Base-by-base conservation (phyloP, 2,113 vertebrate genomes). In the Theropithecus gelada region DNA sequence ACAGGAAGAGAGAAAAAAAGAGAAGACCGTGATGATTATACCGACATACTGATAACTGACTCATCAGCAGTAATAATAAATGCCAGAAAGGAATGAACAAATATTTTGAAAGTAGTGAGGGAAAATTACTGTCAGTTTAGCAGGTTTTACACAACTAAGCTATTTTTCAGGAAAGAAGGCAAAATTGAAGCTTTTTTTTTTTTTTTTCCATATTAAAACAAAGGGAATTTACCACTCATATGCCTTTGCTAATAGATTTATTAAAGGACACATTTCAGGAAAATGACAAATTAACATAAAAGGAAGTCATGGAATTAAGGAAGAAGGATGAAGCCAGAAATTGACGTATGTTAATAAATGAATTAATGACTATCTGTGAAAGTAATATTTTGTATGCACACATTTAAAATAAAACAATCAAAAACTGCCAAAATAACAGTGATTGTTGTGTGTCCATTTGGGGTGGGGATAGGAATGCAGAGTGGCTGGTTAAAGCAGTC, bases 181-280 rank as follows among this genome's bases (percentile, higher is more conserved):
- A 95, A 96, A 97, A 90, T n/a, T 48, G 9, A 86, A 90, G 48
- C 7, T 32, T 70, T 95, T 82, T 95, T 82, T 32, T 59, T 80
- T 66, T 43, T 43, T 43, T 43, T 43, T 43, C 38, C 35, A 84
- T 43, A 7, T 30, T 80, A 79, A 91, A 88, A 57, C 52, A 84
- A 91, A 91, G 8, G 8, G 7, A 90, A 17, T 52, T 79, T 72
- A 48, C 43, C 38, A 57, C 25, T 96, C 14, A 88, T 4, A 73
- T 20, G 38, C 11, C 23, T 93, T 73, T 57, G 78, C 52, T 92
- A 79, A 79, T 91, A 96, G n/a, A 89, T 43, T 20, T 92, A 50
- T 83, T 70, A 70, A 80, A 61, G 61, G 83, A 92, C n/a, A 2
- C 30, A 50, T 50, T 61, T 83, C 25, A 92, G 32, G 45, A 95